These are phyloP conservation scores for Asobara japonica DNA, from an alignment of 1,140 invertebrate genomes.

Conservation along the genomic window DNA sequence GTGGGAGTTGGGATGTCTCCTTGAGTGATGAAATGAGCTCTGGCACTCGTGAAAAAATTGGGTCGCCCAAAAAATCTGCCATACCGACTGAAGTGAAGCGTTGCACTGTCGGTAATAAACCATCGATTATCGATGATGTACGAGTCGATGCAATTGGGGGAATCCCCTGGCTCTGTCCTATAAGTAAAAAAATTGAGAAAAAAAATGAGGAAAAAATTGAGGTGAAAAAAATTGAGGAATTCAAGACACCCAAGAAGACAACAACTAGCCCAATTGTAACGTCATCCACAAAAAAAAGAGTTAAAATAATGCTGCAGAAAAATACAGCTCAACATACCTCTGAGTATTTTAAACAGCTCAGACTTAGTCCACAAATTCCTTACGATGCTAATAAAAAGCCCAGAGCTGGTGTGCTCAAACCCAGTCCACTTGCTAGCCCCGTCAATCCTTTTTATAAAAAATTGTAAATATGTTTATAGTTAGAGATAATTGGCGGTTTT, in stretches of 20 bases:
- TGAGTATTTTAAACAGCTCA: conserved; percentile 76
- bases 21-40: no score
- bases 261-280: not conserved
- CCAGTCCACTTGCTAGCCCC: conserved; percentile 73
- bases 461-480: no score
- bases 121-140: not conserved
- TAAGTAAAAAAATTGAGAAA: no score
- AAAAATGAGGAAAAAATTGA: conserved; percentile 41
- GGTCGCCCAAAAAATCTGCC: not conserved
- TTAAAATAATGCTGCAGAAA: conserved; percentile 74
- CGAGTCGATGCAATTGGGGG: conserved; percentile 25
- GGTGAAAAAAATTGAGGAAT: conserved; percentile 37
- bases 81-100: not conserved
- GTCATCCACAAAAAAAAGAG: conserved; percentile 61
- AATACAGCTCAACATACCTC: conserved; percentile 75
- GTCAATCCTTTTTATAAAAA: conserved; percentile 79
- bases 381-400: conserved; percentile 77
- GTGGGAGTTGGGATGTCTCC: conserved; percentile 39
- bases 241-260: not conserved
- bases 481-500: not conserved
- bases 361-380: conserved; percentile 76
- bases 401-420: conserved; percentile 75
- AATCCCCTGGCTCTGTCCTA: conserved; percentile 40
- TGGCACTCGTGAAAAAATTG: not conserved
- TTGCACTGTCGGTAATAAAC: not conserved